Conservation (phyloP, 23 tunicate species). For the Trididemnum miniatum region DNA sequence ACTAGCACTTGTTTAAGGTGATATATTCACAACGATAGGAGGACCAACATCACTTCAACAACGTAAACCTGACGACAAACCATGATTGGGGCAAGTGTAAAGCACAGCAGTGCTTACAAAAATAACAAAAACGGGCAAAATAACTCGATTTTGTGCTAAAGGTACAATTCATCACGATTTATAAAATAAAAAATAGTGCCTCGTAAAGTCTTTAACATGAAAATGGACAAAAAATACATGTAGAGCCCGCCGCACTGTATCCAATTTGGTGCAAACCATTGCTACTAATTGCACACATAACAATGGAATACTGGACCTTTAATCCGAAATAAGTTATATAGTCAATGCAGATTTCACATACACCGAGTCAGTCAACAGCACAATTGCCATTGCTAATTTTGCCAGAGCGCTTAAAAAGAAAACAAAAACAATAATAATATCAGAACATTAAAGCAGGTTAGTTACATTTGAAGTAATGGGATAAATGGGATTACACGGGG, state of each 20-base stretch:
- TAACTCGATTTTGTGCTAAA: background rate
- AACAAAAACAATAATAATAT: background rate
- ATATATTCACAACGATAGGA: constrained; percentile 22
- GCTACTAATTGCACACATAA: background rate
- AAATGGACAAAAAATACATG: background rate
- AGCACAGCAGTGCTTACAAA: too few relatives aligned
- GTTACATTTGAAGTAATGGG: background rate
- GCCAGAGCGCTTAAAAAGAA: too few relatives aligned
- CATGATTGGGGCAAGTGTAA: background rate
- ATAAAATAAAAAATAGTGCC: background rate
- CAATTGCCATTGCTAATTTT: too few relatives aligned
- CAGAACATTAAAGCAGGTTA: background rate
- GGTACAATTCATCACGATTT: background rate
- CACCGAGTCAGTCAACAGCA: too few relatives aligned
- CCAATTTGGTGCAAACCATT: background rate
- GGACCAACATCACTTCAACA: background rate
- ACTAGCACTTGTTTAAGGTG: constrained; percentile 6
- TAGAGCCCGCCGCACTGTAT: background rate
- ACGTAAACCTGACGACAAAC: background rate
- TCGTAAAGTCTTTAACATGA: background rate
- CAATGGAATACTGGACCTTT: too few relatives aligned
- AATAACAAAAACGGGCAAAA: background rate
- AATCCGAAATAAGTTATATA: background rate
- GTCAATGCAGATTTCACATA: background rate
- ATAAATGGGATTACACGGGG: background rate